Evolutionary conservation across 1,140 invertebrate species (phyloP).

Genomic region (Bombus confusus): DNA sequence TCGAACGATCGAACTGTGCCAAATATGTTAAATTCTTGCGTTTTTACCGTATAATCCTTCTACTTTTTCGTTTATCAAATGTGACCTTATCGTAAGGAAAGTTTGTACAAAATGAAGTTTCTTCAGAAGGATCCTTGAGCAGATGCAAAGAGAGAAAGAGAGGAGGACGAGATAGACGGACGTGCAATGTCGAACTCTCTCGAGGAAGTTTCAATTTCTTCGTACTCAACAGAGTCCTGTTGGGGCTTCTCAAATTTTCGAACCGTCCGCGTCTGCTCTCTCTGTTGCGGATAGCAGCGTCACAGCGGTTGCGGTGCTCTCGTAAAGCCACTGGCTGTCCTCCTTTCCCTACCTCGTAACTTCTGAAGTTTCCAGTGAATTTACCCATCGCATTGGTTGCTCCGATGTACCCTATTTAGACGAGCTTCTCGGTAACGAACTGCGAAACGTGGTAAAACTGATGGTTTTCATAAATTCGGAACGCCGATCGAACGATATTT

Average conservation of each 20-base stretch:
- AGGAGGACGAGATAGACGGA: background rate
- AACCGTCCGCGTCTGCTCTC: background rate
- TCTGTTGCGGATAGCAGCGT: background rate
- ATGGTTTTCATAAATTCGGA: background rate
- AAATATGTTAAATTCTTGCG: no score
- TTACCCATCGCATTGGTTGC: slow-evolving; percentile 7
- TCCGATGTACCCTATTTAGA: background rate
- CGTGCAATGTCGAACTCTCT: background rate
- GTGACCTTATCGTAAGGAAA: no score
- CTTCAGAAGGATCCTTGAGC: no score
- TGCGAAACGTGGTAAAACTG: background rate
- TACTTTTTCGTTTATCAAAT: no score
- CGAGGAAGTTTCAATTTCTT: slow-evolving; percentile 41
- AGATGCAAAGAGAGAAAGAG: background rate
- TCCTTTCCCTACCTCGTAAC: background rate
- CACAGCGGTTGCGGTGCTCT: slow-evolving; percentile 4
- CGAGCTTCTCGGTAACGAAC: background rate
- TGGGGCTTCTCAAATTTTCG: slow-evolving; percentile 35
- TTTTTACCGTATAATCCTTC: no score
- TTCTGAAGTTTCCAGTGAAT: slow-evolving; percentile 24
- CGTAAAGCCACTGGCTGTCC: slow-evolving; percentile 14
- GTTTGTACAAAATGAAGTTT: no score
- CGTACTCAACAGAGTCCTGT: background rate
- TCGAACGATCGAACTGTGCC: no score
- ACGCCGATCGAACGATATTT: background rate